A percentile compares a stretch with the other conserved stretches of the same genome.
Conservation (phyloP, 37 sponge, comb jelly and placozoan species). For the Cladorhizidae sp. region DNA sequence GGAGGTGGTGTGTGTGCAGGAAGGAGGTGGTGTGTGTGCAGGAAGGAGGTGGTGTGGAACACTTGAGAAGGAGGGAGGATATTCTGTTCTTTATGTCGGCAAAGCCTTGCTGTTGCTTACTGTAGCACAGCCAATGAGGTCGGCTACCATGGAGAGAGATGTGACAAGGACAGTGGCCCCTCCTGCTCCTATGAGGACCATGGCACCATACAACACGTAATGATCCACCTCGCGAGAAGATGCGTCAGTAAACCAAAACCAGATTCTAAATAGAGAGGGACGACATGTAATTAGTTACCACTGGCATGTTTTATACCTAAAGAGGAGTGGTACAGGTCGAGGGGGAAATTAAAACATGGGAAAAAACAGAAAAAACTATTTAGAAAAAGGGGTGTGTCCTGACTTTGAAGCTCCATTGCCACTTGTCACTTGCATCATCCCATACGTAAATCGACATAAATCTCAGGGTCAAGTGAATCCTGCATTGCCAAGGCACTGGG, state of each 20-base stretch:
- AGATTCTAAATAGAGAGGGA: conserved; percentile 17
- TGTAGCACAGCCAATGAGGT: conserved; percentile 80
- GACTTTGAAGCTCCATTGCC: no score
- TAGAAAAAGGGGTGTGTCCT: background rate
- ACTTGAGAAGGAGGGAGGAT: background rate
- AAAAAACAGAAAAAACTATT: background rate
- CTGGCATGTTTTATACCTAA: no score
- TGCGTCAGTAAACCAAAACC: conserved; percentile 39
- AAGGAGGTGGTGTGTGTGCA: no score
- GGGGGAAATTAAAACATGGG: no score
- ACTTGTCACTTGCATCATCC: no score
- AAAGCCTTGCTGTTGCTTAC: conserved; percentile 54
- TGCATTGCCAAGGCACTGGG: no score
- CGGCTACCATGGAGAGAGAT: conserved; percentile 89
- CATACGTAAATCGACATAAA: no score
- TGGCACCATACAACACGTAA: conserved; percentile 65
- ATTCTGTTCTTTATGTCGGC: background rate
- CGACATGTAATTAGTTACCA: no score
- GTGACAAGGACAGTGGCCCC: conserved; percentile 86
- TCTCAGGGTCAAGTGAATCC: no score
- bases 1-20: no score
- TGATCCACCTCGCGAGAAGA: background rate
- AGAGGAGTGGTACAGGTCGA: no score
- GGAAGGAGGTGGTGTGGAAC: background rate
- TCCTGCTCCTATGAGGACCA: conserved; percentile 77